These are phyloP conservation scores for Sylvietta virens DNA, from an alignment of 2,113 vertebrate genomes.

Conservation along the genomic window DNA sequence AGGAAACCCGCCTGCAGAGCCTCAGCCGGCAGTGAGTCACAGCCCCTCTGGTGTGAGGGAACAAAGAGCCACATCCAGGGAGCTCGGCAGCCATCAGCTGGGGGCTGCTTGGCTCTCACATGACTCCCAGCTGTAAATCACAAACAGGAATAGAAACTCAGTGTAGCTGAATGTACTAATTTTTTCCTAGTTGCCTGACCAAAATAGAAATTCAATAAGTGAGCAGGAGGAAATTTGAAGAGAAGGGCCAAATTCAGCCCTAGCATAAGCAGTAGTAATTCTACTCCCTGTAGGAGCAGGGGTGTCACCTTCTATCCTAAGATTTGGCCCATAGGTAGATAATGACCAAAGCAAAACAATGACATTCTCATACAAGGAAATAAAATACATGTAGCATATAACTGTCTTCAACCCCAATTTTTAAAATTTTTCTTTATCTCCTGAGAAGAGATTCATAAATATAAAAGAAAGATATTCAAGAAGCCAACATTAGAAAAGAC, in stretches of 20 bases:
- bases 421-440: not conserved
- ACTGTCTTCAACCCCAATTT: not conserved
- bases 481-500: not conserved
- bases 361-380: not conserved
- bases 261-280: not conserved
- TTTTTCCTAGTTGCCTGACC: not conserved
- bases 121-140: not conserved
- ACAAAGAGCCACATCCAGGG: not conserved
- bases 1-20: not conserved
- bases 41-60: not conserved
- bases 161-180: not conserved
- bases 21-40: not conserved
- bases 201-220: not conserved
- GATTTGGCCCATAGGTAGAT: not conserved
- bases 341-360: not conserved
- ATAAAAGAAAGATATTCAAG: not conserved
- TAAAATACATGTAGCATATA: not conserved
- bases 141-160: not conserved
- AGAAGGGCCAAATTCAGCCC: not conserved
- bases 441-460: not conserved
- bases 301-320: not conserved
- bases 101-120: not conserved
- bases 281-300: not conserved
- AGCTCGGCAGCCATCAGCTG: not conserved
- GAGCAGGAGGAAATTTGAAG: not conserved